Conservation (phyloP, 92 coral and sea anemone species). For the Epizoanthus rinbou region DNA sequence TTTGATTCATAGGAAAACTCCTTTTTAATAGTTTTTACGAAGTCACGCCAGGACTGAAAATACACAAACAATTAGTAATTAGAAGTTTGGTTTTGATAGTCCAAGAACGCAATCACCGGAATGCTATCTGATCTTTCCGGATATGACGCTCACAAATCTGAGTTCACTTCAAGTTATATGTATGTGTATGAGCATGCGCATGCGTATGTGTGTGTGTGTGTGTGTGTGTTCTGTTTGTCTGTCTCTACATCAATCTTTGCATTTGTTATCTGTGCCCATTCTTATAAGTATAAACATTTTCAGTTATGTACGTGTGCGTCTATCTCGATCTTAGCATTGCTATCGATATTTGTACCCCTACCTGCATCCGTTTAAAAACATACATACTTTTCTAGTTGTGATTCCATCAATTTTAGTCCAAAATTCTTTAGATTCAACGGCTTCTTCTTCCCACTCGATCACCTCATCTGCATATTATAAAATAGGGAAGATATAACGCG, state of each 20-base stretch:
- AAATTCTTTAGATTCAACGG: not conserved
- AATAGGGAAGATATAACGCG: too few species aligned
- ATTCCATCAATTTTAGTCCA: not conserved
- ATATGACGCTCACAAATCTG: too few species aligned
- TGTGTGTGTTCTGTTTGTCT: too few species aligned
- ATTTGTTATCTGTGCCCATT: too few species aligned
- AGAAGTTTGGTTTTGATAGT: not conserved
- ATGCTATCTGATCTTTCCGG: too few species aligned
- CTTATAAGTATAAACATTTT: not conserved
- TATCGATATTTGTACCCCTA: too few species aligned
- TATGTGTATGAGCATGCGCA: too few species aligned
- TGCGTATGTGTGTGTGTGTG: too few species aligned
- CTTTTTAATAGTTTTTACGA: constrained; percentile 1
- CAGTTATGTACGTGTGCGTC: not conserved
- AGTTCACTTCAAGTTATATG: too few species aligned
- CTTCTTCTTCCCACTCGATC: constrained; percentile 1
- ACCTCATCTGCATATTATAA: not conserved
- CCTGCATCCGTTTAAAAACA: not conserved
- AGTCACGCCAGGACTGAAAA: constrained; percentile 32
- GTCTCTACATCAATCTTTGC: too few species aligned
- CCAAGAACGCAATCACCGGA: too few species aligned
- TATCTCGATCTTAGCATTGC: not conserved
- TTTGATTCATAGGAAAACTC: constrained; percentile 3
- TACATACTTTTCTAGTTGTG: not conserved
- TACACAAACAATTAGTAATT: not conserved